Conservation (phyloP, 2,113 vertebrate species). For the Pampusana beccarii region DNA sequence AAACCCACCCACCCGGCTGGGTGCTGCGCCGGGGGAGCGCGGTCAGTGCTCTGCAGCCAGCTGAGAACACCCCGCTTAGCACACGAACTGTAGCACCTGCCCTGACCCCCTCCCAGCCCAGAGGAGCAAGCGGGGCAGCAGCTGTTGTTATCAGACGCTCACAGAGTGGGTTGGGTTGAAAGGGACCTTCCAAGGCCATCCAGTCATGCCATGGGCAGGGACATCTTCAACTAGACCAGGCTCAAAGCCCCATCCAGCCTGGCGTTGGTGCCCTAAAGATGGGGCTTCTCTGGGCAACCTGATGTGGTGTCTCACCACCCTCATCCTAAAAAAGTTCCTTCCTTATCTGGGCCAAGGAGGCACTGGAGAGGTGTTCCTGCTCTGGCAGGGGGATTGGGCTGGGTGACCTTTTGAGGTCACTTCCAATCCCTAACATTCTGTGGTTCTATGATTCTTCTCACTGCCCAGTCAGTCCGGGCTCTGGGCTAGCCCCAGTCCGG, state of each 20-base stretch:
- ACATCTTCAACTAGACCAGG: background rate
- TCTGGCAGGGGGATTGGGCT: too few species aligned
- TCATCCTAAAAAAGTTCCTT: accelerated
- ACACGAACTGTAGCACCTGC: accelerated
- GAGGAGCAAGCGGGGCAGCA: accelerated
- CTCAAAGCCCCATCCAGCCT: background rate
- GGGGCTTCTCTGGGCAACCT: background rate
- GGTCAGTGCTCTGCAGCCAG: background rate
- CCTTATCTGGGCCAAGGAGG: background rate
- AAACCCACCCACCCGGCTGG: background rate
- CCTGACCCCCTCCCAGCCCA: background rate
- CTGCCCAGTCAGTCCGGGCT: background rate
- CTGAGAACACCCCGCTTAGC: background rate
- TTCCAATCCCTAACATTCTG: too few species aligned
- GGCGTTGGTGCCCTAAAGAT: background rate
- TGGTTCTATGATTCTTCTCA: background rate
- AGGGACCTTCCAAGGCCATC: background rate
- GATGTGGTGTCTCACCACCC: background rate
- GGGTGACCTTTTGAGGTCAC: too few species aligned
- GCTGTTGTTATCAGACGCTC: background rate
- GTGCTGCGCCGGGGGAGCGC: background rate
- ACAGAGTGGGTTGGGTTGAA: background rate
- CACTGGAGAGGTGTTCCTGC: background rate
- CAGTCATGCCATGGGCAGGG: background rate
- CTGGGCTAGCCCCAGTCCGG: accelerated